Evolutionary conservation across 2,797 vertebrate genomes (phyloP).

Genomic region (Sebastes variabilis): DNA sequence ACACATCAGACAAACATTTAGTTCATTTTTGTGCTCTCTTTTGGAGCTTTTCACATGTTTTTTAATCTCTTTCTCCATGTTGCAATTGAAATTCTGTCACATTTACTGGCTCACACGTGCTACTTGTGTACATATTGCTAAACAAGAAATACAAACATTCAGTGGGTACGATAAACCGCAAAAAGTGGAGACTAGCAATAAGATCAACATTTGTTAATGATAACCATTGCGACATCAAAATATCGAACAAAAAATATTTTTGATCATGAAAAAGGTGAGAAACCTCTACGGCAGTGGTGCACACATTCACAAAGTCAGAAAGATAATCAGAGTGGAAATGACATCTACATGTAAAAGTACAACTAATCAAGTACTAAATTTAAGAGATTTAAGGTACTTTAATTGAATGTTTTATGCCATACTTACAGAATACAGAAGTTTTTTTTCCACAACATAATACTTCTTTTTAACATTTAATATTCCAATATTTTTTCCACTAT

Average conservation of each 20-base stretch:
- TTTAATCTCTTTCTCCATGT: neutral
- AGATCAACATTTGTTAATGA: neutral
- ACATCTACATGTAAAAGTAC: neutral
- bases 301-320: neutral
- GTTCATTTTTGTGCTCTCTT: neutral
- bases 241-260: neutral
- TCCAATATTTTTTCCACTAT: neutral
- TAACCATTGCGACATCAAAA: neutral
- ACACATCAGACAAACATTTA: neutral
- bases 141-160: neutral
- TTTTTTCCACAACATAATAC: too few relatives aligned
- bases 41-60: neutral
- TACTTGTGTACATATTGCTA: constrained; percentile 21
- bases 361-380: too few relatives aligned
- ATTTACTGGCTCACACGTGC: neutral
- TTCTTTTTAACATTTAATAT: neutral
- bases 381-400: too few relatives aligned
- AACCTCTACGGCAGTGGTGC: neutral
- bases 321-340: neutral
- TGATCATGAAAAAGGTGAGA: neutral
- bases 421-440: too few relatives aligned
- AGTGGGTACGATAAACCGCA: neutral
- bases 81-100: neutral
- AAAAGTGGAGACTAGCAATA: neutral
- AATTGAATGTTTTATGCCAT: too few relatives aligned